Base-by-base conservation (phyloP, 2,797 vertebrate genomes). In the Champsocephalus esox region DNA sequence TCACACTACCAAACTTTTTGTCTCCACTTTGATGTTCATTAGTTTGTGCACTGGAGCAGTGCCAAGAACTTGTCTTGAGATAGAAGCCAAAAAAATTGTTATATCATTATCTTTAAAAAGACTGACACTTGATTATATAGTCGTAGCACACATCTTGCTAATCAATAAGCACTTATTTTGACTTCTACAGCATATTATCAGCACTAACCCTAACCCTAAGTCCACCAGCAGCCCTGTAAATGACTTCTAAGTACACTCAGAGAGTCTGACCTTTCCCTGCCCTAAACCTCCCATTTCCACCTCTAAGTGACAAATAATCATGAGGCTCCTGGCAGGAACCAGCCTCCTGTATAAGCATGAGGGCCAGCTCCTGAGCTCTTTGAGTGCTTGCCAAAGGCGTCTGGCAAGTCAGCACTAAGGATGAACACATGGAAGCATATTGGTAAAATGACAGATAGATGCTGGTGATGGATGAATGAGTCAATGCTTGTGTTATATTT, bases 391-490 rank as follows among this genome's bases (percentile, higher is more conserved):
- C 87, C 86, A 89, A 75, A 85, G 77, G 75, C 81, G 85, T 86
- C 86, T 81, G 75, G 75, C 77, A 76, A 87, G 83, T 90, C 87
- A 92, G 88, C 88, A 87, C 55, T 58, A 50, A 83, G 80, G 81
- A 83, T 54, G 82, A 91, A 80, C 78, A 88, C 84, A 73, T 60
- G 44, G 28, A 70, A 9, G 24, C 14, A n/a, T 12, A 7, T 17
- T 54, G 60, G 21, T 73, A 59, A 63, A 73, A 12, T 28, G 62
- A 41, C 48, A 50, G 71, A 77, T 12, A 58, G 64, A 82, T 34
- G 55, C 38, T n/a, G 38, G 17, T 44, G 71, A 78, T 62, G 61
- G 71, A 73, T 66, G 66, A 61, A 79, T 51, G 77, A 52, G 69
- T 56, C 58, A 2, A 50, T 11, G 4, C 44, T 61, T 4, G 12